Conservation (phyloP, 35 echinoderm and acorn worm genomes). For the Eucidaris tribuloides region DNA sequence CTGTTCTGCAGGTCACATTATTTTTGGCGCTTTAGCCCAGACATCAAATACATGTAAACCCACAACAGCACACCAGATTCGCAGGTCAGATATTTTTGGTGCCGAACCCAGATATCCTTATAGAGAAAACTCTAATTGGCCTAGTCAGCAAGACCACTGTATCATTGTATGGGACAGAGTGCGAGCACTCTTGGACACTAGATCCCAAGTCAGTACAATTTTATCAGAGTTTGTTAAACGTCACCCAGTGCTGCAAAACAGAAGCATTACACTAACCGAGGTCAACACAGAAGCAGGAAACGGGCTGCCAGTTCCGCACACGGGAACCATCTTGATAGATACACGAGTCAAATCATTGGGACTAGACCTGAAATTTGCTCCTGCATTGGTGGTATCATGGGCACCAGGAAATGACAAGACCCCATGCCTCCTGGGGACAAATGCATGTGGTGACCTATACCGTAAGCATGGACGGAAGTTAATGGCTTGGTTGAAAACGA, state of each 20-base stretch:
- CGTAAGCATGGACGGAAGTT: too few relatives aligned
- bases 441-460: neutral
- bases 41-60: too few relatives aligned
- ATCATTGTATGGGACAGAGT: neutral
- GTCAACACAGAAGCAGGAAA: too few relatives aligned
- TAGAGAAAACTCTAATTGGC: neutral
- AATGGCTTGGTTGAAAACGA: too few relatives aligned
- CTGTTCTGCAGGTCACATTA: too few relatives aligned
- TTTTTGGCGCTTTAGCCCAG: too few relatives aligned
- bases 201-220: slow-evolving; percentile 18
- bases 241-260: neutral
- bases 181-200: slow-evolving; percentile 6
- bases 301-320: neutral
- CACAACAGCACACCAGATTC: too few relatives aligned
- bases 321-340: neutral
- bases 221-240: neutral
- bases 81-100: too few relatives aligned
- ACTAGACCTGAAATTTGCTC: too few relatives aligned
- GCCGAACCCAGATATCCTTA: neutral
- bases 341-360: too few relatives aligned
- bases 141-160: too few relatives aligned
- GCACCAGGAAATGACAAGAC: neutral
- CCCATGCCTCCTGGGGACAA: neutral
- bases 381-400: too few relatives aligned
- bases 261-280: neutral